Percentiles rank a stretch among this genome's conserved stretches.
Evolutionary conservation across 2,113 vertebrate genomes (phyloP).

Genomic region (Ellobius talpinus): DNA sequence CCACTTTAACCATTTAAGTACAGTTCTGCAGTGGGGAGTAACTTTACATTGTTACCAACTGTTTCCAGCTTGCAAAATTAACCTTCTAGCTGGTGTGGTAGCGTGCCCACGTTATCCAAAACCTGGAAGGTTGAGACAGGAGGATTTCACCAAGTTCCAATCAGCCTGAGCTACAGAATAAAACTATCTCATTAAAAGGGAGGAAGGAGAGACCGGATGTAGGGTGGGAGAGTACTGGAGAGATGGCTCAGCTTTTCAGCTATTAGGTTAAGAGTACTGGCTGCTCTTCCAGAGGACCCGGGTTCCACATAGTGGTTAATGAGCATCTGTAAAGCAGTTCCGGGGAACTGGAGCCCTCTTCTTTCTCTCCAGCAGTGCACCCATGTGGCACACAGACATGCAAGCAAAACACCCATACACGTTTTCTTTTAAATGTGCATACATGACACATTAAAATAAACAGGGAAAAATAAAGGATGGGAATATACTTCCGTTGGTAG

Average conservation of each 20-base stretch:
- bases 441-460: neutral
- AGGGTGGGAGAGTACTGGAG: neutral
- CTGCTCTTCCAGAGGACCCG: neutral
- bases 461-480: neutral
- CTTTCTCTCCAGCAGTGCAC: neutral
- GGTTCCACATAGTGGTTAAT: neutral
- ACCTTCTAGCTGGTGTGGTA: neutral
- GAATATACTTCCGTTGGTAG: neutral
- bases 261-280: neutral
- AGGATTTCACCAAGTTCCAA: neutral
- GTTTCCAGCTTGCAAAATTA: slow-evolving; percentile 20
- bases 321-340: neutral
- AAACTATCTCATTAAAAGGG: neutral
- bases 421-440: neutral
- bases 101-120: neutral
- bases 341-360: too few relatives aligned
- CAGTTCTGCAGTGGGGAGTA: neutral
- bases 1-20: neutral
- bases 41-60: neutral
- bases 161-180: neutral
- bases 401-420: neutral
- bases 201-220: neutral
- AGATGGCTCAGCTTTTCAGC: neutral
- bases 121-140: neutral
- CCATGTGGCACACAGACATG: neutral